Base-by-base conservation (phyloP, 2,797 vertebrate species). In the Karalla daura region DNA sequence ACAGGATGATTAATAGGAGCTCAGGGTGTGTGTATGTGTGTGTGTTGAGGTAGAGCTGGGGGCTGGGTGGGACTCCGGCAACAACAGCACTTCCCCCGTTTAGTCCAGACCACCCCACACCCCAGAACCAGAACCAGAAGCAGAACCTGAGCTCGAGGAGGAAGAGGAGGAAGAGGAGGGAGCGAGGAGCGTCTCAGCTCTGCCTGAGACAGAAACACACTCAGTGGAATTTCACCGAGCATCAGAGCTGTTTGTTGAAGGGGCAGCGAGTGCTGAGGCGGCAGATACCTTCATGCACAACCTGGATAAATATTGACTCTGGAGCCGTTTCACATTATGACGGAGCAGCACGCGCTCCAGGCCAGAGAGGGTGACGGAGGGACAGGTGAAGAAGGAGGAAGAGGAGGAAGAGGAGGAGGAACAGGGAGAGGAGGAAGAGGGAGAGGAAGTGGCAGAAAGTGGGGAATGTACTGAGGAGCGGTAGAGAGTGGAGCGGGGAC, bases 1-100 rank as follows among this genome's bases (percentile, higher is more conserved):
- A 91, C 90, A 91, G 86, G 76, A 92, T 92, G 88, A 92, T 90
- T 90, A 89, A 90, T 90, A 85, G 81, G 76, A 80, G 81, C 72
- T 86, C 68, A 23, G 78, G 49, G 74, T 55, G 65, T 12, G 74
- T 35, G 40, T 41, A 58, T 55, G 39, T n/a, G 56, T 61, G 55
- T 32, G 56, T 21, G 21, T 56, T 72, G 69, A 61, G 62, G 70
- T 72, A 50, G 69, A 70, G 65, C 49, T 44, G 77, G 77, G 74
- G 72, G 80, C 54, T 66, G 73, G 83, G 63, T 43, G 55, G 65
- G 73, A 63, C 62, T 72, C 80, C 50, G 10, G 70, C 75, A 82
- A 76, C 78, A 85, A 84, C 78, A 81, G 70, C 51, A 61, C 75
- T 87, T 86, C 76, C 54, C 33, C 6, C 75, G 71, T 67, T 84